A percentile compares a stretch with the other conserved stretches of the same genome.
phyloP scores from a whole-genome alignment of 2,113 vertebrate species.

The Azemiops feae region DNA sequence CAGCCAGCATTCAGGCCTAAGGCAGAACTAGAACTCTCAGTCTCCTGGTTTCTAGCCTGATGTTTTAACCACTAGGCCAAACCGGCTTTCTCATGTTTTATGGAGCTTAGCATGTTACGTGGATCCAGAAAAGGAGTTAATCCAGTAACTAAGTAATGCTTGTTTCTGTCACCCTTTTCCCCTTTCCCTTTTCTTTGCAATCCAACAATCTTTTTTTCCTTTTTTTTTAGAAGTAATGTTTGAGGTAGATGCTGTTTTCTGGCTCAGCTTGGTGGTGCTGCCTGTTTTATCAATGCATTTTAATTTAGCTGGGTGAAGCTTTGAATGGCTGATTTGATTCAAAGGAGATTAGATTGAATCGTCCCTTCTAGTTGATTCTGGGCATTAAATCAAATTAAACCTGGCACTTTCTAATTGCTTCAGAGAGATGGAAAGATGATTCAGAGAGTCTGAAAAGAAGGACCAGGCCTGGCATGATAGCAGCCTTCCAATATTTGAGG shows the following conservation, averaged over 20 bases:
- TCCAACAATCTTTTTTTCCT: not conserved
- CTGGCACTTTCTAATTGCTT: not conserved
- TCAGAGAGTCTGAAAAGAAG: not conserved
- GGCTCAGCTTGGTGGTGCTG: not conserved
- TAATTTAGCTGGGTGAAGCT: not conserved
- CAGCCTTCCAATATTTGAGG: too few relatives aligned
- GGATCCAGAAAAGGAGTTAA: not conserved
- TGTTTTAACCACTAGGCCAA: not conserved
- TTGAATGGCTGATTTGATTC: not conserved
- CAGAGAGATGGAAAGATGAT: not conserved
- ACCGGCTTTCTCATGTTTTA: not conserved
- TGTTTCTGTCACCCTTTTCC: not conserved
- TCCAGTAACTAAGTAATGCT: not conserved
- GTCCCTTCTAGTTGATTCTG: not conserved
- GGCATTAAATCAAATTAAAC: not conserved
- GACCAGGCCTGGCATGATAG: too few relatives aligned
- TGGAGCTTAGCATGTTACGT: not conserved
- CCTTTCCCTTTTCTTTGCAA: not conserved
- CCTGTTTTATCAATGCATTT: not conserved
- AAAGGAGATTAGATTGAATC: not conserved
- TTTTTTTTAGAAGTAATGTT: not conserved
- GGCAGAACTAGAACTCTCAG: not conserved
- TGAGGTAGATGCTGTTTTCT: not conserved
- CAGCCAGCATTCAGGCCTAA: not conserved
- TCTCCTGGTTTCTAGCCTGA: not conserved